Conservation (phyloP, 2,113 vertebrate species). For the Oncorhynchus clarkii region DNA sequence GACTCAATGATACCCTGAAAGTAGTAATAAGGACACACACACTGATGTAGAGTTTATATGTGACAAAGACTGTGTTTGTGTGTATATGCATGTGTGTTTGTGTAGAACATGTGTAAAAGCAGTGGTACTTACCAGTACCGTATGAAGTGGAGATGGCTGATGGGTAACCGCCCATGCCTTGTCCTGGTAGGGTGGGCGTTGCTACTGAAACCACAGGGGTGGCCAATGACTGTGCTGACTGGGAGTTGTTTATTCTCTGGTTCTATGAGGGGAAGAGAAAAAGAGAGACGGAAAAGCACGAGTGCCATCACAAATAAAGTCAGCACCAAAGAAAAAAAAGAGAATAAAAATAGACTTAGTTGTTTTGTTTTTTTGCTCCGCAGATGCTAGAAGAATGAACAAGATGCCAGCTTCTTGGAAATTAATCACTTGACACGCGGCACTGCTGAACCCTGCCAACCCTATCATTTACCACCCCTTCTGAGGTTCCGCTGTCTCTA, state of each 20-base stretch:
- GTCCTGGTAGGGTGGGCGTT: conserved; percentile 97
- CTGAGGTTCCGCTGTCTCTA: conserved; percentile 89
- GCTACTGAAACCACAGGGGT: conserved; percentile 99
- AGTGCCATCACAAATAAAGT: conserved; percentile 24
- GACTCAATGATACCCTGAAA: too few species aligned
- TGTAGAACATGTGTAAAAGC: conserved; percentile 6
- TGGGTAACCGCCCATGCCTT: conserved; percentile 98
- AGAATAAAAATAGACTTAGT: conserved; percentile 14
- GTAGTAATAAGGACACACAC: too few species aligned
- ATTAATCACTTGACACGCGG: conserved; percentile 92
- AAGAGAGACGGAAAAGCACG: conserved; percentile 20
- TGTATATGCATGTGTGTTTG: neutral
- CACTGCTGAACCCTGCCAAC: conserved; percentile 90
- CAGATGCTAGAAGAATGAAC: conserved; percentile 72
- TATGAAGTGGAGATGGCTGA: conserved; percentile 99
- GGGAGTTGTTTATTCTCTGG: conserved; percentile 99
- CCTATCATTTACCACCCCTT: conserved; percentile 93
- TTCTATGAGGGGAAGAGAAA: conserved; percentile 78
- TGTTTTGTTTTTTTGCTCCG: conserved; percentile 50
- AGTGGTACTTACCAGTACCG: conserved; percentile 89
- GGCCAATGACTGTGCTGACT: conserved; percentile 99
- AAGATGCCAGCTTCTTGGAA: conserved; percentile 76
- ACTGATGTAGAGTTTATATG: too few species aligned
- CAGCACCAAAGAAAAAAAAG: conserved; percentile 34
- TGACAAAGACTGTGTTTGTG: neutral